Percentiles rank a stretch among this genome's conserved stretches.
Evolutionary conservation across 2,113 vertebrate genomes (phyloP).

Genomic region (Procapra przewalskii): DNA sequence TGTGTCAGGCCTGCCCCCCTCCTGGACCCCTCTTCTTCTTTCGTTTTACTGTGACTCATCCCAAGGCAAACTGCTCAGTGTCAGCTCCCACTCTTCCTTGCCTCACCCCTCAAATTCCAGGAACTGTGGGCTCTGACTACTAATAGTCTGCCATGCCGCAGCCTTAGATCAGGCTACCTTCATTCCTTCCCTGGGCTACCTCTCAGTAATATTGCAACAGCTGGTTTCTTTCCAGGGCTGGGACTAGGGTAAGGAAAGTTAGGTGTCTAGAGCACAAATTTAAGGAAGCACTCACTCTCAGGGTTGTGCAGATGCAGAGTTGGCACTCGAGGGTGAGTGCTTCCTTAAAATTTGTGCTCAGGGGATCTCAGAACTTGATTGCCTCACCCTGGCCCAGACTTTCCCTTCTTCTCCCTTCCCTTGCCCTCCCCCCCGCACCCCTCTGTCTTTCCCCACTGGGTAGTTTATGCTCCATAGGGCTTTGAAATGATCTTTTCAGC

Average conservation of each 20-base stretch:
- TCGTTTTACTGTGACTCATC: background rate
- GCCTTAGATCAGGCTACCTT: background rate
- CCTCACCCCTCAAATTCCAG: background rate
- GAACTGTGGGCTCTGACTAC: background rate
- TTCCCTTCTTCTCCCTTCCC: background rate
- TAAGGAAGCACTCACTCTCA: background rate
- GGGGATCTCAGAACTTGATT: background rate
- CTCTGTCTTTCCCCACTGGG: too few species aligned
- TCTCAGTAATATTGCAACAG: background rate
- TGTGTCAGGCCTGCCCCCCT: too few species aligned
- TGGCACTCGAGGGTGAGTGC: background rate
- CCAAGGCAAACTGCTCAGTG: background rate
- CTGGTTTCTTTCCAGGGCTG: background rate
- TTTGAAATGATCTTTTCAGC: background rate
- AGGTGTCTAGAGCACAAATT: background rate
- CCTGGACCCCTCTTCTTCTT: background rate
- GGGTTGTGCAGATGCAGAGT: background rate
- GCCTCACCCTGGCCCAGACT: background rate
- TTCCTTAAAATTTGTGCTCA: background rate
- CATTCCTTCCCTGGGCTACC: background rate
- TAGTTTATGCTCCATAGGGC: accelerated
- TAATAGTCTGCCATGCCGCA: background rate
- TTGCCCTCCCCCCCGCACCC: background rate
- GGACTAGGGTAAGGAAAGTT: background rate
- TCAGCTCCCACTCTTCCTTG: background rate